phyloP scores from a whole-genome alignment of 2,888 invertebrate species.

The Myopa testacea region DNA sequence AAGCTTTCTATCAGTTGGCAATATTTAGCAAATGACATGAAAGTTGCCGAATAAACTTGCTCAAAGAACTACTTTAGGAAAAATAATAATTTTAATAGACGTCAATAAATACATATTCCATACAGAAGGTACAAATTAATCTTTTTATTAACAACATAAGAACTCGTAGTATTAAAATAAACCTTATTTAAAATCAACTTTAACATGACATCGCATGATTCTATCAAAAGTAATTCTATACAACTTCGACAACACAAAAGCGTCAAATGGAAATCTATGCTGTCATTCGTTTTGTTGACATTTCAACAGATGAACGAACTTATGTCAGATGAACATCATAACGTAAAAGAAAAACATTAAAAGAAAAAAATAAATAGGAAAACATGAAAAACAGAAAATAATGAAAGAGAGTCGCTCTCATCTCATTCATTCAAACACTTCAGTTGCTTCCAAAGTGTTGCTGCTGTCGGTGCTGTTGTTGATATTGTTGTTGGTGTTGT shows the following conservation, averaged over 20 bases:
- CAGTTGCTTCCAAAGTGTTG: neutral
- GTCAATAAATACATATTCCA: too few relatives aligned
- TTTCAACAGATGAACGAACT: neutral
- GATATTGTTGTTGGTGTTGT: too few relatives aligned
- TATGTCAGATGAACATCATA: neutral
- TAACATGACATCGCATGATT: neutral
- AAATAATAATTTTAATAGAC: too few relatives aligned
- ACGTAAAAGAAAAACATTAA: neutral
- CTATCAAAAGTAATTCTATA: too few relatives aligned
- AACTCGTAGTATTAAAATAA: too few relatives aligned
- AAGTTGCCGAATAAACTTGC: neutral
- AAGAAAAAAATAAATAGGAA: neutral
- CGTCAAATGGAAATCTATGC: neutral
- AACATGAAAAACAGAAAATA: neutral
- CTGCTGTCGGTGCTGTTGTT: neutral
- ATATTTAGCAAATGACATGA: neutral
- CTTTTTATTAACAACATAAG: neutral
- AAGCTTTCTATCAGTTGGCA: neutral
- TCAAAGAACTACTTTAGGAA: neutral
- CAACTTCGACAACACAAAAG: neutral
- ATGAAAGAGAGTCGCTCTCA: neutral
- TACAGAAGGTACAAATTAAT: neutral
- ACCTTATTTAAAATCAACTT: too few relatives aligned
- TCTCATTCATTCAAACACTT: neutral
- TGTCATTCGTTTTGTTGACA: slow-evolving; percentile 14